phyloP scores from a whole-genome alignment of 2,113 vertebrate genomes.

The Carlito syrichta region DNA sequence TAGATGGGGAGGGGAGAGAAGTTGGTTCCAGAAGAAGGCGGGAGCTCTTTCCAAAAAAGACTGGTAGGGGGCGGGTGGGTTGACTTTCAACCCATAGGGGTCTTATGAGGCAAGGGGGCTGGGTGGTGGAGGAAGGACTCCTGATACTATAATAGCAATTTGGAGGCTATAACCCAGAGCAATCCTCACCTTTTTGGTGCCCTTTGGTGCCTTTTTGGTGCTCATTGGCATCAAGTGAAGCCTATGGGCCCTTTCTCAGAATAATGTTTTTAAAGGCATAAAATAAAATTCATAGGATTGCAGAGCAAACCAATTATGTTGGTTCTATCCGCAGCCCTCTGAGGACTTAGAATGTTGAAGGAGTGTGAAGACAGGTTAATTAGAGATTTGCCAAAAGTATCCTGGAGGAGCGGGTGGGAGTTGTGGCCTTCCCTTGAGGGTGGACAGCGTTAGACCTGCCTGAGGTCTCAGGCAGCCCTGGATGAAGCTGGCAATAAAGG shows the following conservation, averaged over 20 bases:
- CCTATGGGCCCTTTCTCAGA: neutral
- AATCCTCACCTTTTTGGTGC: neutral
- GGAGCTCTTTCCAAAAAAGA: neutral
- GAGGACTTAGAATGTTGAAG: neutral
- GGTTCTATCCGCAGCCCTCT: neutral
- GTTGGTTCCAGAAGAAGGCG: neutral
- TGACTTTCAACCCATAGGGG: neutral
- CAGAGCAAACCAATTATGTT: neutral
- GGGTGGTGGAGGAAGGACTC: neutral
- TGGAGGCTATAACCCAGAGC: neutral
- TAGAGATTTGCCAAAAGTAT: neutral
- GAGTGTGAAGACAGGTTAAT: neutral
- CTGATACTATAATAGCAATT: no score
- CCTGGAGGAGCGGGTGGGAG: neutral
- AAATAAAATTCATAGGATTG: neutral
- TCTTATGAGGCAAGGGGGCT: neutral
- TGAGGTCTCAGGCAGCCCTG: neutral
- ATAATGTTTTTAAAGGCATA: neutral
- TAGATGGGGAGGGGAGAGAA: neutral
- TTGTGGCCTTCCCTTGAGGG: neutral
- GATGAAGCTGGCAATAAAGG: neutral
- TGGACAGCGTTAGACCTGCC: neutral
- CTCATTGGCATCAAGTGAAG: neutral
- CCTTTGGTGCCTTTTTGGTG: no score
- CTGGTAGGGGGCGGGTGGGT: accelerated